Evolutionary conservation across 2,113 vertebrate genomes (phyloP).

Genomic region (Geococcyx californianus): DNA sequence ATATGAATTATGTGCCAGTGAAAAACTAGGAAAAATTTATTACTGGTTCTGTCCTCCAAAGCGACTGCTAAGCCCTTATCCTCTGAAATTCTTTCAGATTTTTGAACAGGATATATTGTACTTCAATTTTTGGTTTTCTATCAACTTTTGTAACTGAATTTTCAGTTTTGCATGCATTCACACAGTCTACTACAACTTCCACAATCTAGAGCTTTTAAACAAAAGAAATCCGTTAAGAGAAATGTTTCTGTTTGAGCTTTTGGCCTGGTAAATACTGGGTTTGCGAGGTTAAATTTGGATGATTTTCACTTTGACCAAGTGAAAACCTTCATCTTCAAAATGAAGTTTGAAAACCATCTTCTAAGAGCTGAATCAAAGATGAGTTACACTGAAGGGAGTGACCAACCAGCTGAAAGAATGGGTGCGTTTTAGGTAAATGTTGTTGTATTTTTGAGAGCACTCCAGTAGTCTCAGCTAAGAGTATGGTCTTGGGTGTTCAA

Average conservation of each 20-base stretch:
- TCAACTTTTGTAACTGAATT: not conserved
- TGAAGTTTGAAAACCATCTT: not conserved
- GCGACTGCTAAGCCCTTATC: not conserved
- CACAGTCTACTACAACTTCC: not conserved
- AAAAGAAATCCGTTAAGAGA: not conserved
- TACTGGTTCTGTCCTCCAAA: not conserved
- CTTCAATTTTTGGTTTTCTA: not conserved
- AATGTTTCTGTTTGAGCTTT: not conserved
- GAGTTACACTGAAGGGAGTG: not conserved
- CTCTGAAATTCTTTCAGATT: not conserved
- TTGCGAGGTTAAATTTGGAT: not conserved
- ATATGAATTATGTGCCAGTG: not conserved
- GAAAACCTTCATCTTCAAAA: not conserved
- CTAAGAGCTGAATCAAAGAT: not conserved
- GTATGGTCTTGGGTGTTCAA: not conserved
- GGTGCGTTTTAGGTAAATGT: accelerated
- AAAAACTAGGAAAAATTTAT: not conserved
- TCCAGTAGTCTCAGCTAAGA: not conserved
- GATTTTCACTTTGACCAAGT: not conserved
- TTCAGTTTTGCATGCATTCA: not conserved
- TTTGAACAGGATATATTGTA: not conserved
- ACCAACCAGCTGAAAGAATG: not conserved
- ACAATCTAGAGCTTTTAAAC: not conserved
- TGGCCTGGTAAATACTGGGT: not conserved
- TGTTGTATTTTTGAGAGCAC: not conserved